These are phyloP conservation scores for Clivina fossor DNA, from an alignment of 2,888 invertebrate species.

Conservation along the genomic window DNA sequence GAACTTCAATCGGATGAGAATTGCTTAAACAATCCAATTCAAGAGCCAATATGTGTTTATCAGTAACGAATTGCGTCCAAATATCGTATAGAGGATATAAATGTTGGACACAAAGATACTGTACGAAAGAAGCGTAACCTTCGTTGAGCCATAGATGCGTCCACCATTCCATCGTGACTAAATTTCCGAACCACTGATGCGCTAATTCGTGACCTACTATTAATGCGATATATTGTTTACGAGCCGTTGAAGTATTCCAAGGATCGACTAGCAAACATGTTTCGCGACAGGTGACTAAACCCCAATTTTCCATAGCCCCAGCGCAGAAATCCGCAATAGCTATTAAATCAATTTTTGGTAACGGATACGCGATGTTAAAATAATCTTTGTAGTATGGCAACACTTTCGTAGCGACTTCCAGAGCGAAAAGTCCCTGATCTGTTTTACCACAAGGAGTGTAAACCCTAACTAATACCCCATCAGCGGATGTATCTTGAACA, in stretches of 20 bases:
- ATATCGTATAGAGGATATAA: conserved; percentile 95
- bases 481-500: conserved; percentile 79
- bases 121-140: conserved; percentile 86
- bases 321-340: conserved; percentile 94
- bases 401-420: conserved; percentile 87
- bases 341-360: conserved; percentile 95
- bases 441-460: conserved; percentile 89
- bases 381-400: conserved; percentile 93
- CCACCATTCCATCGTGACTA: conserved; percentile 99
- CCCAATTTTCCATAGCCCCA: conserved; percentile 99
- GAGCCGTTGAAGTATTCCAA: conserved; percentile 81
- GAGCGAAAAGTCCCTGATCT: conserved; percentile 87
- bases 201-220: conserved; percentile 92
- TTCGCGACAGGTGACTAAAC: conserved; percentile 89
- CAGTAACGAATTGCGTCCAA: conserved; percentile 94
- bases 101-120: conserved; percentile 89
- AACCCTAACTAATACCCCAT: conserved; percentile 79
- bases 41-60: conserved; percentile 80
- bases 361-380: conserved; percentile 91
- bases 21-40: conserved; percentile 86
- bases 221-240: conserved; percentile 83
- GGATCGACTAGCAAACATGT: conserved; percentile 88
- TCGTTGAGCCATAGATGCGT: conserved; percentile 96
- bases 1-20: conserved; percentile 95
- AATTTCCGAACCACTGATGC: conserved; percentile 98